Evolutionary conservation across 2,797 vertebrate genomes (phyloP), one percentile per base, ranked within the genome.

Genomic region (Cirrhinus mrigala): DNA sequence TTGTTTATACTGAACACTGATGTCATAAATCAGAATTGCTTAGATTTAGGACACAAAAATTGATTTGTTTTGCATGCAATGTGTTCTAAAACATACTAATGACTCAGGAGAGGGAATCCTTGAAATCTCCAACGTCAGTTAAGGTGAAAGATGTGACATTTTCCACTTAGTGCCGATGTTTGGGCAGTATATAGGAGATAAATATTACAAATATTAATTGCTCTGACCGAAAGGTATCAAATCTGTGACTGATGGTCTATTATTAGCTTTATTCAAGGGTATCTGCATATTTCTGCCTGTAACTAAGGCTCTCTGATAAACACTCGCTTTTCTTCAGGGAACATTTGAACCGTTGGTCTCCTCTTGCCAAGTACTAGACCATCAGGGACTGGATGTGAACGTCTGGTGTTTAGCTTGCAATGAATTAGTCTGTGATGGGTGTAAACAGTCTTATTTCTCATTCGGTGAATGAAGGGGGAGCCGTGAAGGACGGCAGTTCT

Each of bases 361-460:
- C 7, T 74, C n/a, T 79, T 71, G 37, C 76, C 75, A 80, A 73
- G 84, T 81, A 64, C 37, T 20, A 54, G 56, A 79, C 77, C 77
- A 54, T 80, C 56, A 54, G 56, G 84, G 84, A 80, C 44, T 62
- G 1, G 2, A 71, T 60, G 54, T 24, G 40, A 71, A 27, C 10
- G 76, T 80, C 44, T 79, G 58, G 84, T 40, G 44, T 80, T 80
- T 56, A 80, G 56, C 29, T 80, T 22, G 58, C 69, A 85, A 80
- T 73, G 44, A 80, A 85, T 85, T 80, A 71, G 77, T 44, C 54
- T 33, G 54, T 73, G 56, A 85, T 80, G 68, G 52, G 40, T 79
- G 77, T 85, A 73, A 80, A 85, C 83, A 73, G 40, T 80, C 44
- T 80, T 74, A 80, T 74, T 73, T 74, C 54, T 54, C 22, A 74